Base-by-base conservation (phyloP, 2,888 invertebrate genomes). In the Zele albiditarsus region DNA sequence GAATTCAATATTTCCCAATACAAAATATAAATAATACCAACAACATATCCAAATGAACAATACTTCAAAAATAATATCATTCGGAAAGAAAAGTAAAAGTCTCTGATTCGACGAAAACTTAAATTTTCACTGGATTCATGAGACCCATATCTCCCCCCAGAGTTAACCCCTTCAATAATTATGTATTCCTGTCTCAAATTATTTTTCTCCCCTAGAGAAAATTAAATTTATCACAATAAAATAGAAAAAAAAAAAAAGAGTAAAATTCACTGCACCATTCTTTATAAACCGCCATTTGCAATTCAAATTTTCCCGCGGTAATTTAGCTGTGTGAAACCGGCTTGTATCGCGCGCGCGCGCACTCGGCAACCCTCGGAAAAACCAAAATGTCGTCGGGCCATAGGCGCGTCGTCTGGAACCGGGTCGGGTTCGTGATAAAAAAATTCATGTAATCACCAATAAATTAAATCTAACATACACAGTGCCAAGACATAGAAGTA, bases 331-430 rank as follows among this genome's bases (percentile, higher is more conserved):
- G 80, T 80, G 27, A 78, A 77, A 25, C 79, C 74, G 78, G 53
- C 78, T 73, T 73, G 62, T 46, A 79, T 74, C 12, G 49, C 80
- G 80, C 46, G 57, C 62, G 65, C 66, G 67, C 66, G 71, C 23
- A 23, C 46, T 73, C 83, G 83, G 65, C 23, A 28, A 58, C 57
- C 25, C 75, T 81, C 85, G 83, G 77, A 58, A 71, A 76, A 82
- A 78, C 79, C 84, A 87, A 87, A 86, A 87, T 87, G 87, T 87
- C 87, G 87, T 87, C 87, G 86, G 86, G 87, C 87, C 85, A 8
- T 53, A 84, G 82, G 82, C 86, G 86, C 86, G 86, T 87, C 86
- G 87, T 86, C 83, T 82, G 84, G 82, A 84, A 86, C 85, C 86
- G 86, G 85, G 84, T 82, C 80, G 83, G 80, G 81, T 83, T 83